Evolutionary conservation across 2,888 invertebrate genomes (phyloP).

Genomic region (Folsomia manolachei): DNA sequence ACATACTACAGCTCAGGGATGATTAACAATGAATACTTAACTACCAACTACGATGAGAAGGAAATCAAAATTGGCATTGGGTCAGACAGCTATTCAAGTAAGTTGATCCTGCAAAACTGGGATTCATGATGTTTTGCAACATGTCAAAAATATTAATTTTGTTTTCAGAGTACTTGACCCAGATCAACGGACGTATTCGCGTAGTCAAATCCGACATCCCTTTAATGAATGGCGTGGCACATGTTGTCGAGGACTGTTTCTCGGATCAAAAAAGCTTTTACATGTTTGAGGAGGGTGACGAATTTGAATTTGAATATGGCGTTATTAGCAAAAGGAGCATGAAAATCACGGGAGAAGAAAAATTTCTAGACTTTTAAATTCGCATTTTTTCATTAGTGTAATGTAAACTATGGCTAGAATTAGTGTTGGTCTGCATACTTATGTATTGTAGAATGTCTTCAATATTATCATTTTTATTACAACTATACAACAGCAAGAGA

Average conservation of each 20-base stretch:
- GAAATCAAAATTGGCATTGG: conserved; percentile 52
- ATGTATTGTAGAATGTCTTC: neutral
- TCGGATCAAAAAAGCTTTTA: conserved; percentile 38
- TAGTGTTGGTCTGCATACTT: conserved; percentile 18
- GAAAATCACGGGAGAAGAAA: conserved; percentile 30
- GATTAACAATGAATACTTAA: conserved; percentile 51
- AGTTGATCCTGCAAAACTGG: too few species aligned
- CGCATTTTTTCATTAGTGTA: neutral
- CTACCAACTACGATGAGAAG: conserved; percentile 52
- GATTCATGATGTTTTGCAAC: too few species aligned
- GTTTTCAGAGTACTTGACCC: conserved; percentile 48
- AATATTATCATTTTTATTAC: neutral
- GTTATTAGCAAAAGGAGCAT: conserved; percentile 32
- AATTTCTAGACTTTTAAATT: conserved; percentile 27
- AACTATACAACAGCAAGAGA: conserved; percentile 16
- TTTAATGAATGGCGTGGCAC: conserved; percentile 54
- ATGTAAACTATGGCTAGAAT: neutral
- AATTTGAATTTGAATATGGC: conserved; percentile 44
- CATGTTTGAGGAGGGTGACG: conserved; percentile 40
- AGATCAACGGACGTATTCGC: conserved; percentile 49
- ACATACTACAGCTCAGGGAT: conserved; percentile 53
- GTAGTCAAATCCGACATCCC: conserved; percentile 52
- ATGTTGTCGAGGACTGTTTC: conserved; percentile 52
- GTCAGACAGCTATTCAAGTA: conserved; percentile 51
- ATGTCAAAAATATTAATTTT: too few species aligned